phyloP scores from a whole-genome alignment of 2,113 vertebrate genomes.

The Genyomyrus donnyi region DNA sequence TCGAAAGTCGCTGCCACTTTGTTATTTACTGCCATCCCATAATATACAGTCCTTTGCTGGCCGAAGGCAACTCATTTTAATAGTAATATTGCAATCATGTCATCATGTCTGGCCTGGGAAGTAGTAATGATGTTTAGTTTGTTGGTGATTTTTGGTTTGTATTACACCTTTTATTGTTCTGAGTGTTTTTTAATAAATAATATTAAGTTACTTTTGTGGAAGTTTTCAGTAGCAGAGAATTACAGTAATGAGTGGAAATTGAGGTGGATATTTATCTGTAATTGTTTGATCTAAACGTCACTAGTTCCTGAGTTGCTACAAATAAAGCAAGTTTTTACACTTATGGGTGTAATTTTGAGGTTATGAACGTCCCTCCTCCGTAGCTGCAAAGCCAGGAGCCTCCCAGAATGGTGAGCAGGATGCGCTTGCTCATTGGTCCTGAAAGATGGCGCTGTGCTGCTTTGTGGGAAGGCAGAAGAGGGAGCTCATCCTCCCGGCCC shows the following conservation, averaged over 20 bases:
- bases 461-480: not conserved
- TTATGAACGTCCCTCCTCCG: not conserved
- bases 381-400: not conserved
- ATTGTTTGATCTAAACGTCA: not conserved
- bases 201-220: not conserved
- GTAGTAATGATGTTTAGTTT: not conserved
- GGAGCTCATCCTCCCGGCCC: not conserved
- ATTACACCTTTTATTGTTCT: not conserved
- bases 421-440: not conserved
- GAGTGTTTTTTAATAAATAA: not conserved
- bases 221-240: not conserved
- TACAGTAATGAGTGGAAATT: not conserved
- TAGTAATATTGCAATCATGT: not conserved
- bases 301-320: not conserved
- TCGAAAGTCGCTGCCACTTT: not conserved
- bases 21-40: not conserved
- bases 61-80: not conserved
- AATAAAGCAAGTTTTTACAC: not conserved
- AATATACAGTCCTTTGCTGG: not conserved
- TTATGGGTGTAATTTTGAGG: not conserved
- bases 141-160: not conserved
- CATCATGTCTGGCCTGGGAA: not conserved
- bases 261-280: not conserved
- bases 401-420: not conserved
- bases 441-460: not conserved